Conservation (phyloP, 2,113 vertebrate species). For the Laterallus jamaicensis region DNA sequence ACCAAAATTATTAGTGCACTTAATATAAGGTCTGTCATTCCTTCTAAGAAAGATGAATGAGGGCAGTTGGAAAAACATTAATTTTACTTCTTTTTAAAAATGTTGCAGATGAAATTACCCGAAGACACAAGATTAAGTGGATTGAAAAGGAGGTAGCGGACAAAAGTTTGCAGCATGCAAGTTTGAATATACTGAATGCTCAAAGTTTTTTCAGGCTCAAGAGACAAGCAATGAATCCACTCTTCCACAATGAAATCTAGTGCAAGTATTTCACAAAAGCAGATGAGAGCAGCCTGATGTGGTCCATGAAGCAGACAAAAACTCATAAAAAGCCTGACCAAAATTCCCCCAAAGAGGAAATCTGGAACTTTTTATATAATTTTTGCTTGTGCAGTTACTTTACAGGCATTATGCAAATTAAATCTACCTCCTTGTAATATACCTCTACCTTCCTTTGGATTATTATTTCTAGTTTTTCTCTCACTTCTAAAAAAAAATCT, state of each 20-base stretch:
- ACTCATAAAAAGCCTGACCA: background rate
- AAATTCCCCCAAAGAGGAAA: background rate
- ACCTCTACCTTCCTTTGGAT: background rate
- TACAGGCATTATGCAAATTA: background rate
- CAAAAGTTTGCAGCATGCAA: background rate
- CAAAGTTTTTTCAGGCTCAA: background rate
- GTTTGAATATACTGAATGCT: background rate
- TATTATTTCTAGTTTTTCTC: background rate
- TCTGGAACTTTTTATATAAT: background rate
- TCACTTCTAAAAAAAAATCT: background rate
- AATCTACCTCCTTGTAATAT: background rate
- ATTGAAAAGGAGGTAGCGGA: background rate
- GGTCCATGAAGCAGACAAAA: background rate
- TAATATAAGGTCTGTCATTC: background rate
- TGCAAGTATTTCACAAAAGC: background rate
- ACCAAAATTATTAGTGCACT: background rate
- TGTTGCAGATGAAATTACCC: background rate
- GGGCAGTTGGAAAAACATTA: background rate
- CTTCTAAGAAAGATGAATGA: background rate
- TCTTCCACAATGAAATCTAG: background rate
- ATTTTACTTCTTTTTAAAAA: background rate
- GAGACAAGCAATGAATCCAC: rapidly evolving
- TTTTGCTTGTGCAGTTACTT: background rate
- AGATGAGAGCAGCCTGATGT: background rate
- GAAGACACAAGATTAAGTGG: background rate